Conservation (phyloP, 2,113 vertebrate species). For the Oryzias woworae region DNA sequence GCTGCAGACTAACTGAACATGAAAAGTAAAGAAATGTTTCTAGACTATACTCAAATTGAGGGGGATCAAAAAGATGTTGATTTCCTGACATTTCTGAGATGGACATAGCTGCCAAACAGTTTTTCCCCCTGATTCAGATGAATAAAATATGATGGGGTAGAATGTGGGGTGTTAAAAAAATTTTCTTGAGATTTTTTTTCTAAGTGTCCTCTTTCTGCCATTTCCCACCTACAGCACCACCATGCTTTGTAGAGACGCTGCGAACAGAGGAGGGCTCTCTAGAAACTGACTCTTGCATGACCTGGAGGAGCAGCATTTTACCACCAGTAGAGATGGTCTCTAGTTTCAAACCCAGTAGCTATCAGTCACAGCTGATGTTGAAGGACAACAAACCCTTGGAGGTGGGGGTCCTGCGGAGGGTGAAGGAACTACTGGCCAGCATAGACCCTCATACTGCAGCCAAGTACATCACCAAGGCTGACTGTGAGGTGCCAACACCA, state of each 20-base stretch:
- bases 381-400: constrained; percentile 91
- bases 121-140: no score
- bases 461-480: constrained; percentile 90
- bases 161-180: no score
- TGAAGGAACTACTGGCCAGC: constrained; percentile 88
- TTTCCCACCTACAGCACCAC: no score
- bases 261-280: constrained; percentile 60
- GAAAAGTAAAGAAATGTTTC: no score
- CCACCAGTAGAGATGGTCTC: constrained; percentile 84
- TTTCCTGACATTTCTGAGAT: no score
- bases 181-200: no score
- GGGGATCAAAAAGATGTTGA: no score
- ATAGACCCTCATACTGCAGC: constrained; percentile 85
- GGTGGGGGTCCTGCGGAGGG: constrained; percentile 84
- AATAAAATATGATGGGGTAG: no score
- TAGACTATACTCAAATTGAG: no score
- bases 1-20: no score
- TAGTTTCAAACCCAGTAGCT: constrained; percentile 81
- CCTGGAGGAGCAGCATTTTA: constrained; percentile 43
- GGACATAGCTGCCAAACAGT: no score
- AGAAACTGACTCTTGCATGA: constrained; percentile 3
- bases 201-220: no score
- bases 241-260: constrained; percentile 79
- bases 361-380: constrained; percentile 85
- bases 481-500: constrained; percentile 83